Conservation (phyloP, 1,140 invertebrate genomes). For the Sitophilus oryzae region DNA sequence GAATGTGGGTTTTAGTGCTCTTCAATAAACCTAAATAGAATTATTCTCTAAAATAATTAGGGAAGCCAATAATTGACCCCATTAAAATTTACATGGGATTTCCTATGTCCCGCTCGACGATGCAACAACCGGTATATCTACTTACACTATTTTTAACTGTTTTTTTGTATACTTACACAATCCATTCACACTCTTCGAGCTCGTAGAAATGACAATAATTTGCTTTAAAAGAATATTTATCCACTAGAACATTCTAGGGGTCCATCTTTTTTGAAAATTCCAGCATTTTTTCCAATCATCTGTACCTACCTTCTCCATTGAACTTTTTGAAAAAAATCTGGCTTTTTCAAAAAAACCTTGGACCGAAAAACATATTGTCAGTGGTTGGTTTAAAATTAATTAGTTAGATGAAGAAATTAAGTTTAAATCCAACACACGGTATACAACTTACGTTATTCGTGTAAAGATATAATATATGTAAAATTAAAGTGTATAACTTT, state of each 20-base stretch:
- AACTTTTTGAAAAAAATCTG: too few relatives aligned
- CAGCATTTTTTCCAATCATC: too few relatives aligned
- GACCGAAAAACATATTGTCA: background rate
- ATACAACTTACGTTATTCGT: constrained; percentile 20
- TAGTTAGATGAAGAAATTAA: constrained; percentile 1
- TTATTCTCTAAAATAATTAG: too few relatives aligned
- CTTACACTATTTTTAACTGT: too few relatives aligned
- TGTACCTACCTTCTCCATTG: too few relatives aligned
- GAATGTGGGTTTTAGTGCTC: too few relatives aligned
- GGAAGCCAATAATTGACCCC: too few relatives aligned
- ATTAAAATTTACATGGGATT: too few relatives aligned
- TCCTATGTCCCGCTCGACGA: too few relatives aligned
- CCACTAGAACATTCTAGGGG: constrained; percentile 9
- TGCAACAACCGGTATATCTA: too few relatives aligned
- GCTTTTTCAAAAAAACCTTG: background rate
- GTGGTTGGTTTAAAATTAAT: constrained; percentile 16
- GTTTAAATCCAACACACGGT: constrained; percentile 18
- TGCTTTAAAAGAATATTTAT: constrained; percentile 33
- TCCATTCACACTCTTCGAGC: constrained; percentile 16
- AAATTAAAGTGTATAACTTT: constrained; percentile 23
- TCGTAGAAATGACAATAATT: constrained; percentile 39
- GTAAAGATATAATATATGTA: constrained; percentile 20
- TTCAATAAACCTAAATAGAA: too few relatives aligned
- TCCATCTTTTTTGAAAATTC: background rate
- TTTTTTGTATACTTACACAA: too few relatives aligned